A percentile compares a stretch with the other conserved stretches of the same genome.
These are phyloP conservation scores for Umimayanthus chanpuru DNA, from an alignment of 92 coral and sea anemone species.

Conservation along the genomic window DNA sequence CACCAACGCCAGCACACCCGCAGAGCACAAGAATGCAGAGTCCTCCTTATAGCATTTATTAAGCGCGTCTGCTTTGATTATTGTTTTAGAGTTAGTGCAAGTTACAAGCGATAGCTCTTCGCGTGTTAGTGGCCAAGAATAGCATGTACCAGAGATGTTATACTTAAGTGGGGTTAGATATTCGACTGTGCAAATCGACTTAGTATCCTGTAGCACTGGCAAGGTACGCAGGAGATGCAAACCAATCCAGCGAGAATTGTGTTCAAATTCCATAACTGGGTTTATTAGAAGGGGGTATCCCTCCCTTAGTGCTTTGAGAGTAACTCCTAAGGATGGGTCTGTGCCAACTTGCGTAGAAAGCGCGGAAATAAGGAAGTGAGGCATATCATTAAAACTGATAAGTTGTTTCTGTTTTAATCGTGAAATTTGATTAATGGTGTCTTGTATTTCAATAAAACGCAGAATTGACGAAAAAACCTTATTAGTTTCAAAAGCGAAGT, in stretches of 20 bases:
- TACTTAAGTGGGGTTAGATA: constrained; percentile 13
- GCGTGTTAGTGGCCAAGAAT: constrained; percentile 19
- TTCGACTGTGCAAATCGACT: background rate
- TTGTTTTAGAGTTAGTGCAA: constrained; percentile 8
- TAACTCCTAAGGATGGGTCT: background rate
- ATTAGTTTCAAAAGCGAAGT: constrained; percentile 41
- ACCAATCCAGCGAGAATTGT: background rate
- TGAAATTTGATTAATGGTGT: background rate
- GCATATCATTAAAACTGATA: constrained; percentile 37
- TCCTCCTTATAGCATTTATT: background rate
- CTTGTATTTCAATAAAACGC: constrained; percentile 36
- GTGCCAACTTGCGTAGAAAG: background rate
- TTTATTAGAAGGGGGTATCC: constrained; percentile 22
- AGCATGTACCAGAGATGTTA: constrained; percentile 31
- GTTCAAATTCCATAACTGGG: constrained; percentile 12
- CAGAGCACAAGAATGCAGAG: background rate
- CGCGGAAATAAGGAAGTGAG: constrained; percentile 28
- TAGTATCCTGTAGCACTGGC: background rate
- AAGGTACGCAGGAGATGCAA: constrained; percentile 40
- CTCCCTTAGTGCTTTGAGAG: constrained; percentile 3
- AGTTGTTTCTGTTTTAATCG: constrained; percentile 15
- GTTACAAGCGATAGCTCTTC: constrained; percentile 24
- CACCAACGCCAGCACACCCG: background rate
- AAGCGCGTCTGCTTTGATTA: constrained; percentile 1
- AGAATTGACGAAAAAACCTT: constrained; percentile 43